Evolutionary conservation across 2,113 vertebrate species (phyloP), one percentile per base, ranked within the genome.

Genomic region (Thomomys bottae): DNA sequence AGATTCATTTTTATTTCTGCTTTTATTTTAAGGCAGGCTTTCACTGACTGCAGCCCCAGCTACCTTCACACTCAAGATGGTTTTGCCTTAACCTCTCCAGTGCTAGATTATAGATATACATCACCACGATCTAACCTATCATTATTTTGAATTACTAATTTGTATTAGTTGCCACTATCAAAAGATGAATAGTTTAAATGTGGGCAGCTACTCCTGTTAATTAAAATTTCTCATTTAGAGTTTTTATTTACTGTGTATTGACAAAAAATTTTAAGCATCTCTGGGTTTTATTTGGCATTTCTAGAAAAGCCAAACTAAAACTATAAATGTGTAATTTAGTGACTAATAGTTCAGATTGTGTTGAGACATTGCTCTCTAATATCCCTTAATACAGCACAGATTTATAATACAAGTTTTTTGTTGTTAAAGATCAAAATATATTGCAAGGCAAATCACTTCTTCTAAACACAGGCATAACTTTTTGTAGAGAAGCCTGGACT

Each of bases 271-370:
- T 54, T 84, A 70, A 54, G 21, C 40, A 68, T 82, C 18, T 67
- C 17, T 90, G 26, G 61, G 6, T 94, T 92, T 88, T 68, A 88
- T 54, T 76, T 24, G 79, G 2, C 92, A 45, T 94, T 93, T 94
- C 82, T 70, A 92, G 82, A 94, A 89, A 90, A 86, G 77, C 89
- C 95, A 76, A 77, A 97, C 92, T 88, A 96, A 97, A 97, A 89
- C 84, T 15, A 23, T 75, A 14, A 87, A 87, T 82, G 70, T 42
- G 95, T 93, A 80, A 91, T 94, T 82, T 42, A 90, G 80, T 49
- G 42, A 42, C 42, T 75, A 64, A 79, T 92, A 95, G 93, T 97
- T 96, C 92, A 94, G 14, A 91, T 85, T 89, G 72, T 88, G 73
- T 87, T 8, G 42, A 84, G 90, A 73, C 68, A 30, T 64, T 54